A percentile compares a stretch with the other conserved stretches of the same genome.
Evolutionary conservation across 2,113 vertebrate genomes (phyloP).

Genomic region (Bucco capensis): DNA sequence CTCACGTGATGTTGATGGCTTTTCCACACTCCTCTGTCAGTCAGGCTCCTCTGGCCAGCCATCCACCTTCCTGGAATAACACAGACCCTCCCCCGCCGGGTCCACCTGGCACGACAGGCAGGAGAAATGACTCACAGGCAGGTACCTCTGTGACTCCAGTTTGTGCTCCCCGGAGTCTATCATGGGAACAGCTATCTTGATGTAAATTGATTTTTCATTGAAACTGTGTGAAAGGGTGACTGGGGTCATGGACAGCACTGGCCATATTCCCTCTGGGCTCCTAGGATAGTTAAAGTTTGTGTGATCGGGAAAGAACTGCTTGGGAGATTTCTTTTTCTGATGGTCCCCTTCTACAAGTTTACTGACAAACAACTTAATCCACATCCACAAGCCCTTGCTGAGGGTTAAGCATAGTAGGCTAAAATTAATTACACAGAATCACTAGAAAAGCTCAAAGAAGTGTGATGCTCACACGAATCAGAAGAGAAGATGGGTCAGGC

Average conservation of each 20-base stretch:
- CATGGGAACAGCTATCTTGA: not conserved
- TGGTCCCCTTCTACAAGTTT: not conserved
- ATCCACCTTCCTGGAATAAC: not conserved
- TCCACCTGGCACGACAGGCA: not conserved
- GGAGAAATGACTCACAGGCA: not conserved
- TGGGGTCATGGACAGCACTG: fast-evolving
- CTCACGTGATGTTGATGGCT: not conserved
- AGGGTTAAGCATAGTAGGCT: not conserved
- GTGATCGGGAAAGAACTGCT: not conserved
- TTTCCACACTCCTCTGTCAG: not conserved
- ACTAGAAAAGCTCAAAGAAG: not conserved
- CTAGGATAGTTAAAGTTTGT: not conserved
- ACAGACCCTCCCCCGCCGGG: not conserved
- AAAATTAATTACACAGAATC: not conserved
- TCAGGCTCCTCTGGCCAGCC: not conserved
- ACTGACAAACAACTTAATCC: not conserved
- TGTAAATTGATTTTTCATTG: not conserved
- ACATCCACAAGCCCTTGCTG: not conserved
- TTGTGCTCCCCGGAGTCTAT: not conserved
- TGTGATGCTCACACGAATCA: not conserved
- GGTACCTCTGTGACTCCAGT: not conserved
- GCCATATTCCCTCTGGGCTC: not conserved
- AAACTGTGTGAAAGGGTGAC: not conserved
- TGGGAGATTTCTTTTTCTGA: not conserved
- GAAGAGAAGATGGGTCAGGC: not conserved